Evolutionary conservation across 1,140 invertebrate genomes (phyloP).

Genomic region (Drosophila sulfurigaster): DNA sequence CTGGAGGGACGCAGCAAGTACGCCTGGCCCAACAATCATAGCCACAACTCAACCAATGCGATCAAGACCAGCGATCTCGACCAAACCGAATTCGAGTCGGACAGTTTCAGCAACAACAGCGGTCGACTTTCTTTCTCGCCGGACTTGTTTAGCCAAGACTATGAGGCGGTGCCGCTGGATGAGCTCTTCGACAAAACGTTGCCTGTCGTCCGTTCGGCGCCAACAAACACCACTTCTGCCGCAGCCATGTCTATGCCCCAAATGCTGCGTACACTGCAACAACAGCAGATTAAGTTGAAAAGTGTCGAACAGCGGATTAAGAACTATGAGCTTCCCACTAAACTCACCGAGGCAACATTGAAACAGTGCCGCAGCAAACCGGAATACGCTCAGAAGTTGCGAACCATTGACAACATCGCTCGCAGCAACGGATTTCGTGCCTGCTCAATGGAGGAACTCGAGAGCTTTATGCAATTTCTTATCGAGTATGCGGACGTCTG

Average conservation of each 20-base stretch:
- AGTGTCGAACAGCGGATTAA: constrained; percentile 63
- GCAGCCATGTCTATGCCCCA: constrained; percentile 52
- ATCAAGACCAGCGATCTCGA: constrained; percentile 78
- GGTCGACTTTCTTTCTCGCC: constrained; percentile 66
- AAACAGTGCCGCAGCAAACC: constrained; percentile 62
- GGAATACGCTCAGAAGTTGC: constrained; percentile 59
- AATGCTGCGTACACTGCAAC: constrained; percentile 62
- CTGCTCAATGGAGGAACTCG: constrained; percentile 69
- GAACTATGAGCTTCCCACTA: constrained; percentile 55
- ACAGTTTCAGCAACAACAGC: constrained; percentile 66
- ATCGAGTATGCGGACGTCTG: constrained; percentile 75
- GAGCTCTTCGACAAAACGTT: constrained; percentile 67
- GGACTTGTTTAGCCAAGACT: constrained; percentile 63
- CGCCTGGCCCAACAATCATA: constrained; percentile 68
- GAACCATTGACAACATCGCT: constrained; percentile 70
- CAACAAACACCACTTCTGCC: neutral
- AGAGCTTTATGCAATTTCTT: constrained; percentile 76
- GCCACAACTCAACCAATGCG: constrained; percentile 48
- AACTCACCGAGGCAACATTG: constrained; percentile 44
- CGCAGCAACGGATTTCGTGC: constrained; percentile 59
- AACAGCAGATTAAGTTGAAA: constrained; percentile 64
- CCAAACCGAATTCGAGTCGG: constrained; percentile 71
- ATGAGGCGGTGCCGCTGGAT: constrained; percentile 71
- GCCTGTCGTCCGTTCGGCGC: constrained; percentile 6
- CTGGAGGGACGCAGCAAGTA: constrained; percentile 77